phyloP scores from a whole-genome alignment of 1,140 invertebrate genomes.

The Tetragonula clypearis region DNA sequence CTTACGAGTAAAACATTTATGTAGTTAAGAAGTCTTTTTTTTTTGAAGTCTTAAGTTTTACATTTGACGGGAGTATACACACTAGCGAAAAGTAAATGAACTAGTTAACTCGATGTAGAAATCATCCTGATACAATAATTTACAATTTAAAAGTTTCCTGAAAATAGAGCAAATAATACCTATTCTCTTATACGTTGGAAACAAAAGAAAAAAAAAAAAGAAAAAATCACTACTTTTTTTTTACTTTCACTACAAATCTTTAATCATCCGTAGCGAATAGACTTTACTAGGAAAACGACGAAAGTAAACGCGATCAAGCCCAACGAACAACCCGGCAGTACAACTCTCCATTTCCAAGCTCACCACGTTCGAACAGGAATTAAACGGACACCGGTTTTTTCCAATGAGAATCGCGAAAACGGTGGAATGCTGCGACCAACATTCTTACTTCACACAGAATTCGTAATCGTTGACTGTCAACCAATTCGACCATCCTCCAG shows the following conservation, averaged over 20 bases:
- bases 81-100: no score
- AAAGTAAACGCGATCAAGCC: not conserved
- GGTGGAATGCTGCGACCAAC: not conserved
- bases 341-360: not conserved
- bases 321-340: not conserved
- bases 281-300: not conserved
- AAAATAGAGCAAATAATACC: not conserved
- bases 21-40: no score
- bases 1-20: no score
- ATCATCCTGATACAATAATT: no score
- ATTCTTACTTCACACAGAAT: constrained; percentile 2
- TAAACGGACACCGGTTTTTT: constrained; percentile 7
- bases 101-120: no score
- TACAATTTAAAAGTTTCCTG: not conserved
- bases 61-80: no score
- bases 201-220: not conserved
- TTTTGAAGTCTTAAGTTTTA: no score
- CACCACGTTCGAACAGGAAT: not conserved
- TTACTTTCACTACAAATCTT: not conserved
- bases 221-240: not conserved
- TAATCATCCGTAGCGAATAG: not conserved
- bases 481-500: not conserved
- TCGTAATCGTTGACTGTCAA: not conserved
- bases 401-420: not conserved
- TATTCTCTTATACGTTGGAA: not conserved